Percentiles rank a stretch among this genome's conserved stretches.
phyloP scores from a whole-genome alignment of 2,888 invertebrate species.

The Ferrisia virgata region DNA sequence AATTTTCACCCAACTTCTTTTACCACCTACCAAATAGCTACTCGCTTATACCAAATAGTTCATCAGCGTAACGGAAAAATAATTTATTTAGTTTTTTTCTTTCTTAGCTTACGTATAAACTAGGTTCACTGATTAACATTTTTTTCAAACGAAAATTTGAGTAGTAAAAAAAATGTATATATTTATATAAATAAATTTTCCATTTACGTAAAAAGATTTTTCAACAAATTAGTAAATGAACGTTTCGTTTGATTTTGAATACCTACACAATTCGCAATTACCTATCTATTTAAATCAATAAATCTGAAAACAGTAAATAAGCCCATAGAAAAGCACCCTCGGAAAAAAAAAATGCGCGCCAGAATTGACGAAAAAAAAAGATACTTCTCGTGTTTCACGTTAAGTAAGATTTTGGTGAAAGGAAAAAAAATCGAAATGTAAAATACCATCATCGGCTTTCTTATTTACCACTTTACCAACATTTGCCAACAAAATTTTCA shows the following conservation, averaged over 20 bases:
- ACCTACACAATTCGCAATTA: too few relatives aligned
- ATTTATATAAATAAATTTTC: too few relatives aligned
- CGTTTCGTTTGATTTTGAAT: too few relatives aligned
- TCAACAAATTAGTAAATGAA: too few relatives aligned
- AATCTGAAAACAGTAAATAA: neutral
- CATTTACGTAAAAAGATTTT: too few relatives aligned
- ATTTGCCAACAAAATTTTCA: constrained; percentile 29
- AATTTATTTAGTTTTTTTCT: neutral
- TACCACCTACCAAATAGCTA: neutral
- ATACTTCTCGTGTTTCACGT: neutral
- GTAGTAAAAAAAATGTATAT: too few relatives aligned
- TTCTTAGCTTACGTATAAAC: neutral
- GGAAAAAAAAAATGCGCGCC: neutral
- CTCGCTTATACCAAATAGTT: too few relatives aligned
- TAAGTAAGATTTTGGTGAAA: neutral
- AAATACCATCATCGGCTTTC: constrained; percentile 17
- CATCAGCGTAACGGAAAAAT: neutral
- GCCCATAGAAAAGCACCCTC: neutral
- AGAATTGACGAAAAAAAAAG: constrained; percentile 11
- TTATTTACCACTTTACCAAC: constrained; percentile 1
- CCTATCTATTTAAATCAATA: too few relatives aligned
- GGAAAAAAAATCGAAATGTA: neutral
- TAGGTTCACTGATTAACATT: too few relatives aligned
- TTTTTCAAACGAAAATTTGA: too few relatives aligned
- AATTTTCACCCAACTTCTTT: neutral